A percentile compares a stretch with the other conserved stretches of the same genome.
Conservation (phyloP, 2,113 vertebrate genomes). For the Acanthisitta chloris region DNA sequence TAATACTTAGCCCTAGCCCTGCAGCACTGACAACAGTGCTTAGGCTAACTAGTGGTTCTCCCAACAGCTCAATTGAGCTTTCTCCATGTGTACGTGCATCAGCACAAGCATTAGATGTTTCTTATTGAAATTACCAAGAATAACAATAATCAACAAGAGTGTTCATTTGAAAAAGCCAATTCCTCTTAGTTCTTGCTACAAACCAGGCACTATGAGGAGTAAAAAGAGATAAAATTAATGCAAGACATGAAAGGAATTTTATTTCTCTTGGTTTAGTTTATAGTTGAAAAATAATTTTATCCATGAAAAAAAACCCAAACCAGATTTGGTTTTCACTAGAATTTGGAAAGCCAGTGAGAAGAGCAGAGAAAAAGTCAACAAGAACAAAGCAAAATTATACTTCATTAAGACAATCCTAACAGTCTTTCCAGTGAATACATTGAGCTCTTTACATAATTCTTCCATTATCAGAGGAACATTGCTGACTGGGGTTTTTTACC, state of each 20-base stretch:
- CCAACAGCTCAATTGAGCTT: neutral
- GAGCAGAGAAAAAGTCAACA: neutral
- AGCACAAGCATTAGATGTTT: neutral
- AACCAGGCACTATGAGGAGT: neutral
- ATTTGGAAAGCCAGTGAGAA: neutral
- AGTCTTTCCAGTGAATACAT: neutral
- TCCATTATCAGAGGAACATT: slow-evolving; percentile 5
- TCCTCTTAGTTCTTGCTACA: neutral
- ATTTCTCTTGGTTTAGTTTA: neutral
- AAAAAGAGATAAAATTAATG: neutral
- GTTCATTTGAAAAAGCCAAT: neutral
- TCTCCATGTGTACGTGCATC: neutral
- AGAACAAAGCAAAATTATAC: neutral
- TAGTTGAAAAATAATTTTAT: neutral
- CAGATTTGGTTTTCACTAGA: neutral
- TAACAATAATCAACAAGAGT: neutral
- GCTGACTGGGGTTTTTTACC: neutral
- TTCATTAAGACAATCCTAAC: neutral
- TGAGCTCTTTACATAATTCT: neutral
- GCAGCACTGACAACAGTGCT: neutral
- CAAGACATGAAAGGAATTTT: neutral
- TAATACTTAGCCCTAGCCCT: neutral
- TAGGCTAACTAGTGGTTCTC: neutral
- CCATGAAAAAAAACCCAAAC: neutral
- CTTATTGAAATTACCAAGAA: neutral